Evolutionary conservation across 37 sponge, comb jelly and placozoan species (phyloP), one percentile per base, ranked within the genome.

Genomic region (Petrosia ficiformis): DNA sequence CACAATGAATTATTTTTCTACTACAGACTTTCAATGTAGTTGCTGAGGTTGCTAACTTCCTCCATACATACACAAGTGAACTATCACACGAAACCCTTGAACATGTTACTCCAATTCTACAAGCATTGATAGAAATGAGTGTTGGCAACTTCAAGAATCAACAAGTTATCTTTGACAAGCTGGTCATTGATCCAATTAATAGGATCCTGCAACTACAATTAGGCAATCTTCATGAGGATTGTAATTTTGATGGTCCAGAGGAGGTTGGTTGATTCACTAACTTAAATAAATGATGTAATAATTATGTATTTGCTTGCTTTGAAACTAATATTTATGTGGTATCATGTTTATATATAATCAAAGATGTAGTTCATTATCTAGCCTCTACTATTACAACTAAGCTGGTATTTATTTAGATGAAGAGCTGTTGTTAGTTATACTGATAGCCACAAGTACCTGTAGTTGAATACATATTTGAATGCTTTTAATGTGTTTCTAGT

Each of bases 101-200:
- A 54, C 87, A 82, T 28, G 63, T 81, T 58, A 65, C 38, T 3
- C 71, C 74, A 29, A 44, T 86, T 8, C 21, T 86, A 14, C 65
- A 81, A 26, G 82, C 87, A 1, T 52, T 86, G 31, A 39, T 86
- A 25, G 87, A 86, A 57, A 30, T 81, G 71, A 42, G 67, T 75
- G 77, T 68, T 37, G 86, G 86, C 21, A 81, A 81, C 39, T 48
- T n/a, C 2, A 32, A 70, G 59, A 86, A 86, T 44, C 87, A 86
- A 57, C 36, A 56, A 31, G 76, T 74, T 28, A 21, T 81, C 11
- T 82, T 81, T 59, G 87, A 86, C 34, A 32, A 44, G 11, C 81
- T 81, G 61, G 75, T 86, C 31, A 59, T 81, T 24, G 87, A 86
- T 25, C 36, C 67, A 11, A 22, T 86, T 43, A 86, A 86, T 44